These are phyloP conservation scores for Ochotona curzoniae DNA, from an alignment of 2,113 vertebrate species.

Conservation along the genomic window DNA sequence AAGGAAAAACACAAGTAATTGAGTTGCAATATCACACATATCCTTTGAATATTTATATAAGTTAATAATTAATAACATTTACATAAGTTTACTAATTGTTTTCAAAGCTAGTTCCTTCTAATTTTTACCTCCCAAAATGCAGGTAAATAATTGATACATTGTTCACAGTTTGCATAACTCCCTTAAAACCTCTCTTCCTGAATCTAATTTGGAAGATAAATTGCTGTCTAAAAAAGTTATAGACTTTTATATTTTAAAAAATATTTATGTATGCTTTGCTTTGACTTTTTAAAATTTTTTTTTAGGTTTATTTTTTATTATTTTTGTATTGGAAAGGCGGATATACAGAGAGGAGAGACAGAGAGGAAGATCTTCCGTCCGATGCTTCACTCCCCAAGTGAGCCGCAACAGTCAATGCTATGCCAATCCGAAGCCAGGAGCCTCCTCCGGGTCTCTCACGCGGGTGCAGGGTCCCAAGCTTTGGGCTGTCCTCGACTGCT, in stretches of 20 bases:
- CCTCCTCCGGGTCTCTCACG: too few species aligned
- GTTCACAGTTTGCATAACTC: slow-evolving; percentile 7
- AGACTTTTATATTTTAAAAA: background rate
- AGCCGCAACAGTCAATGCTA: too few species aligned
- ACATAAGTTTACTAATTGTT: slow-evolving; percentile 42
- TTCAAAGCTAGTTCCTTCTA: background rate
- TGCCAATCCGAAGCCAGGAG: too few species aligned
- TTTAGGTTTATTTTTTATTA: too few species aligned
- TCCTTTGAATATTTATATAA: background rate
- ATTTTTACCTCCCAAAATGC: background rate
- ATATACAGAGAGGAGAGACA: too few species aligned
- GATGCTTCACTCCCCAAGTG: too few species aligned
- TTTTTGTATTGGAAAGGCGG: too few species aligned
- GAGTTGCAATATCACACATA: background rate
- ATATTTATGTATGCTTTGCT: slow-evolving; percentile 23
- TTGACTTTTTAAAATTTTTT: slow-evolving; percentile 55
- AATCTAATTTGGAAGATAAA: slow-evolving; percentile 49
- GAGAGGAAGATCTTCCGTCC: too few species aligned
- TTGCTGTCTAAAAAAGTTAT: slow-evolving; percentile 43
- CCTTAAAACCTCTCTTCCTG: slow-evolving; percentile 16
- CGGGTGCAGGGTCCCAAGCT: too few species aligned
- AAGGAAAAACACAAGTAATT: slow-evolving; percentile 22
- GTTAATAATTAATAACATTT: slow-evolving; percentile 32
- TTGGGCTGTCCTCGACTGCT: too few species aligned
- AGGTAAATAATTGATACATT: slow-evolving; percentile 46